Conservation (phyloP, 2,797 vertebrate genomes). For the Rhinella marina region DNA sequence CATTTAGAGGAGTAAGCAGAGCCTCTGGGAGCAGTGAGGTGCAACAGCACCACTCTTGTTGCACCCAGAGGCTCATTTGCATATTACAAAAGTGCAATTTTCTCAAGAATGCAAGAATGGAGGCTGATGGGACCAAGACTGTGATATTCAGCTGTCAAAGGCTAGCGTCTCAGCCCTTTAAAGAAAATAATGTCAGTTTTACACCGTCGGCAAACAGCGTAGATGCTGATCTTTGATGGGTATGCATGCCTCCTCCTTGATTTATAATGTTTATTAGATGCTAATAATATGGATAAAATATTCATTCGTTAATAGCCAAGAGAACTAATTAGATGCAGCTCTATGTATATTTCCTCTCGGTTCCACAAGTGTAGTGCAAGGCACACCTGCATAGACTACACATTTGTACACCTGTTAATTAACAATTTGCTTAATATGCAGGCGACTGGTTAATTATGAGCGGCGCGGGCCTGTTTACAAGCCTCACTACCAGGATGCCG, state of each 20-base stretch:
- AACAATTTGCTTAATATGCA: constrained; percentile 62
- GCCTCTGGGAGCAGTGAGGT: too few relatives aligned
- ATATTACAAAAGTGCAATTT: too few relatives aligned
- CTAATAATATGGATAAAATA: constrained; percentile 39
- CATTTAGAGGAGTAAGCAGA: too few relatives aligned
- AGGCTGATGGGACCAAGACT: too few relatives aligned
- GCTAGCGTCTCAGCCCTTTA: too few relatives aligned
- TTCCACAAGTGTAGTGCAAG: constrained; percentile 8
- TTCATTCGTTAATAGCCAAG: constrained; percentile 9
- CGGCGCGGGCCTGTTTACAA: constrained; percentile 1
- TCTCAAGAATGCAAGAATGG: too few relatives aligned
- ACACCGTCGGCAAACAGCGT: background rate
- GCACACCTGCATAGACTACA: constrained; percentile 66
- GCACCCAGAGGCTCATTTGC: too few relatives aligned
- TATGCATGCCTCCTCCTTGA: background rate
- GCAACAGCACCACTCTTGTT: too few relatives aligned
- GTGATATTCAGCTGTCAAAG: too few relatives aligned
- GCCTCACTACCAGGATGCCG: background rate
- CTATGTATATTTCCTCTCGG: constrained; percentile 4
- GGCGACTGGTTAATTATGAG: constrained; percentile 35
- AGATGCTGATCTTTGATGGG: background rate
- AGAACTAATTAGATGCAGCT: constrained; percentile 35
- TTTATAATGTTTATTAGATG: constrained; percentile 7
- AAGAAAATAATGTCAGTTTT: too few relatives aligned
- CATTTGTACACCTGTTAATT: constrained; percentile 70